Conservation (phyloP, 2,888 invertebrate species). For the Mimumesa dahlbomi region DNA sequence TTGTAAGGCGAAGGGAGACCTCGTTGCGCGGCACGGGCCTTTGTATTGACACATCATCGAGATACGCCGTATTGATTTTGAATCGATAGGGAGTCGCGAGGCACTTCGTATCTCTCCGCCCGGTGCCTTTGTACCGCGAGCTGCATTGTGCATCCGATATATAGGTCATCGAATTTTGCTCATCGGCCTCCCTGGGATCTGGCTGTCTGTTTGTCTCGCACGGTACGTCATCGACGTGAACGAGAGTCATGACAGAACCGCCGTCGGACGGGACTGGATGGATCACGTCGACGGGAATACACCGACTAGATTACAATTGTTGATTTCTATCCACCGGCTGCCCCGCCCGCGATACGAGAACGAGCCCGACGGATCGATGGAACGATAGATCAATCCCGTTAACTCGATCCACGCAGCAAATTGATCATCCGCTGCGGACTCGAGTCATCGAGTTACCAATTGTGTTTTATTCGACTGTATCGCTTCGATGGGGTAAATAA, state of each 20-base stretch:
- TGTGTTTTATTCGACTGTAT: too few relatives aligned
- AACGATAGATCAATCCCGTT: too few relatives aligned
- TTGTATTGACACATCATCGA: slow-evolving; percentile 58
- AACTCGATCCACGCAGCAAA: too few relatives aligned
- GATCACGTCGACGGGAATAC: background rate
- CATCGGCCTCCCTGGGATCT: slow-evolving; percentile 29
- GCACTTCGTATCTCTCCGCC: slow-evolving; percentile 53
- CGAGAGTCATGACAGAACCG: background rate
- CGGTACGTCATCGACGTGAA: slow-evolving; percentile 7
- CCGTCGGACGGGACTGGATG: background rate
- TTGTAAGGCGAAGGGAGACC: slow-evolving; percentile 43
- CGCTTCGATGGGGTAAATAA: too few relatives aligned
- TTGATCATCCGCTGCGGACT: too few relatives aligned
- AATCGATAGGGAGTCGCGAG: slow-evolving; percentile 48
- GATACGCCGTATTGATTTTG: slow-evolving; percentile 59
- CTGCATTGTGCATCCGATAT: slow-evolving; percentile 53
- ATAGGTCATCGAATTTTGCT: slow-evolving; percentile 58
- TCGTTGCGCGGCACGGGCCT: slow-evolving; percentile 30
- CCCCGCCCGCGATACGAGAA: too few relatives aligned
- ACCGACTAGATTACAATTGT: slow-evolving; percentile 24
- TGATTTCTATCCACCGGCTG: too few relatives aligned
- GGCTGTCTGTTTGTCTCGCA: slow-evolving; percentile 18
- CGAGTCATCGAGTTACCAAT: too few relatives aligned
- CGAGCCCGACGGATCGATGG: too few relatives aligned
- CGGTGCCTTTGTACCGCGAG: slow-evolving; percentile 37